Evolutionary conservation across 2,113 vertebrate genomes (phyloP).

Genomic region (Willisornis vidua): DNA sequence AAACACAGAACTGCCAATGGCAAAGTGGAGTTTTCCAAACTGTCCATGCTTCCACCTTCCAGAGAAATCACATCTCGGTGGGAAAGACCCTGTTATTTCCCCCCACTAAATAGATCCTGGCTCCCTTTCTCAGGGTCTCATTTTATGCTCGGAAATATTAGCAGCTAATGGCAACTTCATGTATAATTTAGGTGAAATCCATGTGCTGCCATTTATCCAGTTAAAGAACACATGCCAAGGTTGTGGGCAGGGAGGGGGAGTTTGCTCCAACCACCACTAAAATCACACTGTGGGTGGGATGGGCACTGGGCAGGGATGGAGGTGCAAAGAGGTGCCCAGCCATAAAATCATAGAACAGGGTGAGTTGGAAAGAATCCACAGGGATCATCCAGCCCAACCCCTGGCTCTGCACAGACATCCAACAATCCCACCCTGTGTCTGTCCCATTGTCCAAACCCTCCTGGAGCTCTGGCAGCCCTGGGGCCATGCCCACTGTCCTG

Average conservation of each 20-base stretch:
- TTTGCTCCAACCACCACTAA: neutral
- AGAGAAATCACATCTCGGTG: neutral
- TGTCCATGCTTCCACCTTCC: neutral
- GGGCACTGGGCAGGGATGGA: accelerated
- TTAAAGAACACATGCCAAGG: neutral
- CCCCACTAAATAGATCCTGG: no score
- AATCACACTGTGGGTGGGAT: accelerated
- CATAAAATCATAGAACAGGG: no score
- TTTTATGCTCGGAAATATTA: neutral
- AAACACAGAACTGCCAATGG: neutral
- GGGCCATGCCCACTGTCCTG: no score
- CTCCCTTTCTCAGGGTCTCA: neutral
- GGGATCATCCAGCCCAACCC: no score
- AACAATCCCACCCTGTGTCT: no score
- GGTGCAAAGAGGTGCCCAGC: no score
- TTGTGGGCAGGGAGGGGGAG: neutral
- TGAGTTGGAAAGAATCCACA: no score
- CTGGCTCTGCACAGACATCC: no score
- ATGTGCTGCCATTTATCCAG: neutral
- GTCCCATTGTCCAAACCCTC: no score
- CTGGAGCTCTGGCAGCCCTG: no score
- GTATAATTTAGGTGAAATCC: neutral
- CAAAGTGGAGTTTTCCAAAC: neutral
- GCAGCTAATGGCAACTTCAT: neutral
- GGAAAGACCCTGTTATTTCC: neutral